Evolutionary conservation across 2,113 vertebrate species (phyloP).

Genomic region (Girardinichthys multiradiatus): DNA sequence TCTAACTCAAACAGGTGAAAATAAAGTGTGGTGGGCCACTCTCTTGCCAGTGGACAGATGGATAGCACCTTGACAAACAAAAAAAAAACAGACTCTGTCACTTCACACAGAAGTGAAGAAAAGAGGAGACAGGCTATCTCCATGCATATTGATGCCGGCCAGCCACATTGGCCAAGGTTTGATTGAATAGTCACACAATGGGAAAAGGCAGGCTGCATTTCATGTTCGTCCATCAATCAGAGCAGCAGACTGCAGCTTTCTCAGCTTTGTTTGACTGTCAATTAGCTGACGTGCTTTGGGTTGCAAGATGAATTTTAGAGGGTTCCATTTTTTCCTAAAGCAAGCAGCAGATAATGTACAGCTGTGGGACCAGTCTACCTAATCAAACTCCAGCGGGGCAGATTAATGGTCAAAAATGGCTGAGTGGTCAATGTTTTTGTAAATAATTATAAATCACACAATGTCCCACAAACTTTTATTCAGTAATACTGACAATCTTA

Average conservation of each 20-base stretch:
- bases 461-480: conserved; percentile 6
- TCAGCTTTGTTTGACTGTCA: conserved; percentile 75
- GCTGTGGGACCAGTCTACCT: conserved; percentile 57
- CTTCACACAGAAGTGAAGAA: conserved; percentile 59
- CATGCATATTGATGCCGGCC: conserved; percentile 79
- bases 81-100: conserved; percentile 69
- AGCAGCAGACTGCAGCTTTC: conserved; percentile 62
- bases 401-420: conserved; percentile 43
- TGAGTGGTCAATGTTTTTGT: conserved; percentile 37
- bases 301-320: conserved; percentile 63
- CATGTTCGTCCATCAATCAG: conserved; percentile 81
- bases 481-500: not conserved
- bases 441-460: conserved; percentile 12
- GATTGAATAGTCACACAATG: conserved; percentile 80
- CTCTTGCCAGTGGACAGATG: conserved; percentile 55
- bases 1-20: conserved; percentile 37
- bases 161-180: conserved; percentile 67
- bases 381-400: not conserved
- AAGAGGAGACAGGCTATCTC: conserved; percentile 74
- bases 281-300: conserved; percentile 69
- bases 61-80: conserved; percentile 69
- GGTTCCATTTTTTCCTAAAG: conserved; percentile 48
- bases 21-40: conserved; percentile 45
- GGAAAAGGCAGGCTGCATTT: conserved; percentile 78
- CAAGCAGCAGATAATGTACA: conserved; percentile 40